phyloP scores from a whole-genome alignment of 2,888 invertebrate genomes.

The Drosophila greeni region DNA sequence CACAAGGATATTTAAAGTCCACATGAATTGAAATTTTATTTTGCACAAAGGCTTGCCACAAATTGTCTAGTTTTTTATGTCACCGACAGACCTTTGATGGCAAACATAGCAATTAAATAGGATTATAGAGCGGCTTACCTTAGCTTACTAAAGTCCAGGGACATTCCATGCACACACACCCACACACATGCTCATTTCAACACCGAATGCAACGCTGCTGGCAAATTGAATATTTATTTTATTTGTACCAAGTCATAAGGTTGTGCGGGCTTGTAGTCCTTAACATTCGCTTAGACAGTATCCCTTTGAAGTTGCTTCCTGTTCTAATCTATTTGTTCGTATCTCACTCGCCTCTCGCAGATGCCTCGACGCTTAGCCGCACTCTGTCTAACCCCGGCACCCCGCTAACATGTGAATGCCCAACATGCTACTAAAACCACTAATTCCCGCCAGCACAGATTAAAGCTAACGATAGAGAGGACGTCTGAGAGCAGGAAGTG shows the following conservation, averaged over 20 bases:
- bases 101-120: background rate
- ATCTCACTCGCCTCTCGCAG: conserved; percentile 31
- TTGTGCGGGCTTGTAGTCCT: background rate
- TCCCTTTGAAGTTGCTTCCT: background rate
- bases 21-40: background rate
- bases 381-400: conserved; percentile 18
- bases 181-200: background rate
- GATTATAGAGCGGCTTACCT: conserved; percentile 19
- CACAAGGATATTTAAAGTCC: background rate
- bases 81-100: background rate
- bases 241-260: background rate
- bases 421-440: conserved; percentile 40
- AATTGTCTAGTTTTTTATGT: background rate
- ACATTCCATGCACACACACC: background rate
- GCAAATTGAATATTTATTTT: conserved; percentile 14
- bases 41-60: background rate
- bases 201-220: conserved; percentile 27
- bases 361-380: conserved; percentile 21
- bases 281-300: background rate
- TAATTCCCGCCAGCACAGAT: conserved; percentile 40
- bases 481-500: conserved; percentile 6
- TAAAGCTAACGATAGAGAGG: conserved; percentile 15
- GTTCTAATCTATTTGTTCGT: conserved; percentile 16
- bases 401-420: conserved; percentile 31
- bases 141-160: conserved; percentile 7